phyloP scores from a whole-genome alignment of 2,797 vertebrate genomes.

The Threskiornis aethiopicus region DNA sequence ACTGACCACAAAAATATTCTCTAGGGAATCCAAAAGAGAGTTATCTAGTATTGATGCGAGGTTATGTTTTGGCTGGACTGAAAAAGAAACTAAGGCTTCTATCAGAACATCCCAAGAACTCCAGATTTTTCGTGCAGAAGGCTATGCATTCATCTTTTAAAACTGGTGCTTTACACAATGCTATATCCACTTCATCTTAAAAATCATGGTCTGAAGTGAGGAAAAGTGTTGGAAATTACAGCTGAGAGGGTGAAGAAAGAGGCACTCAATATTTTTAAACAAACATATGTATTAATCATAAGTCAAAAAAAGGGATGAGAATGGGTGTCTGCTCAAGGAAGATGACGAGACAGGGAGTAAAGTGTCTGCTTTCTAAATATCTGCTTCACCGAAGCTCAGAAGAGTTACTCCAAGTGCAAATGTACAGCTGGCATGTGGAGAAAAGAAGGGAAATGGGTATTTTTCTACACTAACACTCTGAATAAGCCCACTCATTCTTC shows the following conservation, averaged over 20 bases:
- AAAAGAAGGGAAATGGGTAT: not conserved
- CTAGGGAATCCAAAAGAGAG: not conserved
- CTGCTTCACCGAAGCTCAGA: not conserved
- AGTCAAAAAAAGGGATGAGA: not conserved
- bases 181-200: not conserved
- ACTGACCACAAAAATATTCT: not conserved
- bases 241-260: not conserved
- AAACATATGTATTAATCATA: not conserved
- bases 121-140: not conserved
- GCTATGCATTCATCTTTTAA: not conserved
- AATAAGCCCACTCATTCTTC: slow-evolving; percentile 5
- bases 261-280: not conserved
- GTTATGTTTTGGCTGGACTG: not conserved
- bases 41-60: not conserved
- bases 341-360: not conserved
- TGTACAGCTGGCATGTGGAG: not conserved
- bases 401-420: not conserved
- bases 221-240: not conserved
- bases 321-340: not conserved
- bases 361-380: not conserved
- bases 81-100: not conserved
- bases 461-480: not conserved
- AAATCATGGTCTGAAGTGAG: not conserved
- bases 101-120: not conserved
- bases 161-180: not conserved